Percentiles rank a stretch among this genome's conserved stretches.
Conservation (phyloP, 1,140 invertebrate species). For the Bathynomus jamesi region DNA sequence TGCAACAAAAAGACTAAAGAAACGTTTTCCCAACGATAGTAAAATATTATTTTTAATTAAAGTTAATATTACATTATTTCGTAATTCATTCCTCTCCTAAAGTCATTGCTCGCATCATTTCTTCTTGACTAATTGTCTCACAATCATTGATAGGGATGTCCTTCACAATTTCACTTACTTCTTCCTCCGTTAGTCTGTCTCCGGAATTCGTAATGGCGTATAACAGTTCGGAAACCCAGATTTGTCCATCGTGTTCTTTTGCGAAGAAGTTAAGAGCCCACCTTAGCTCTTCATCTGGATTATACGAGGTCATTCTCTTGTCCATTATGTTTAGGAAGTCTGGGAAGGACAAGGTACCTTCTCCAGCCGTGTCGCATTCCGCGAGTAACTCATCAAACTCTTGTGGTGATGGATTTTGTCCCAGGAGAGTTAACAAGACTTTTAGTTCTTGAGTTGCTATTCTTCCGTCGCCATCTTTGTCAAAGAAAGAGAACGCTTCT, state of each 20-base stretch:
- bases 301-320: background rate
- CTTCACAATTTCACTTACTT: background rate
- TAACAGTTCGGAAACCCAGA: background rate
- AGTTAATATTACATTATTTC: too few relatives aligned
- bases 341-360: background rate
- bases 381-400: background rate
- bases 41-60: too few relatives aligned
- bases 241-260: background rate
- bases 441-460: background rate
- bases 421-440: background rate
- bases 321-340: background rate
- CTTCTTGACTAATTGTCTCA: too few relatives aligned
- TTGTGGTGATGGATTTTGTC: background rate
- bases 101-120: too few relatives aligned
- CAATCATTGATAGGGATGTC: background rate
- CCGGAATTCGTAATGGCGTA: background rate
- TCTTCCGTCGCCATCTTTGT: background rate
- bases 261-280: background rate
- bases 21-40: too few relatives aligned
- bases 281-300: background rate
- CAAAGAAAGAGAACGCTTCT: background rate
- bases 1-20: too few relatives aligned
- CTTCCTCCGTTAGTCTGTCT: background rate
- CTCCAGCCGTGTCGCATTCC: background rate
- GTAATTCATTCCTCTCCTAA: too few relatives aligned